Conservation (phyloP, 2,113 vertebrate genomes). For the Oriolus oriolus region DNA sequence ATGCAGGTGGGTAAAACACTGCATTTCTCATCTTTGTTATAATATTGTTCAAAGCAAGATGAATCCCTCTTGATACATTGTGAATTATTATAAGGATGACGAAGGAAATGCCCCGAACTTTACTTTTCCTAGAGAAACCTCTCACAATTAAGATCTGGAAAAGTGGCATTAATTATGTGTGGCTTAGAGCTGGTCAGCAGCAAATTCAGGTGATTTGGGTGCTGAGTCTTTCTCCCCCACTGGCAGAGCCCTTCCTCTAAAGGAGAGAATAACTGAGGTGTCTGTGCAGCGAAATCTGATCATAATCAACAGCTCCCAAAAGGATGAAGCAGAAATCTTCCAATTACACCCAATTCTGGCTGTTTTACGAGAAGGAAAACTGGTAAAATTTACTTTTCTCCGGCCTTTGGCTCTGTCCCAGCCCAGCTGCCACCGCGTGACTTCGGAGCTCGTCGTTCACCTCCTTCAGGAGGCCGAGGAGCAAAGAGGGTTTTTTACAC, state of each 20-base stretch:
- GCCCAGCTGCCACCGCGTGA: constrained; percentile 28
- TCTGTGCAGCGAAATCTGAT: neutral
- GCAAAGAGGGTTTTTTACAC: constrained; percentile 49
- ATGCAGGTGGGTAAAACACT: fast-evolving
- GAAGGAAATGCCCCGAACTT: neutral
- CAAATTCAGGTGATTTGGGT: neutral
- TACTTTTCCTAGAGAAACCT: neutral
- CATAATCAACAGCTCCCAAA: neutral
- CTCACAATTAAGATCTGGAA: neutral
- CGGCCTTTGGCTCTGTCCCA: neutral
- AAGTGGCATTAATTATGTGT: neutral
- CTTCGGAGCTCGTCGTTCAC: constrained; percentile 61
- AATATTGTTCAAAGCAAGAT: neutral
- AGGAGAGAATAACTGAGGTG: neutral
- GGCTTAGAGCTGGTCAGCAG: neutral
- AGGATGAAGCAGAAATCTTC: neutral
- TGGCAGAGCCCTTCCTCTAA: neutral
- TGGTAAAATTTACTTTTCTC: neutral
- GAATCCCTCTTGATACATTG: neutral
- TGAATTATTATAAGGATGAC: neutral
- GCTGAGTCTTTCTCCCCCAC: neutral
- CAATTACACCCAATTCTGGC: neutral
- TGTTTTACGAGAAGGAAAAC: fast-evolving
- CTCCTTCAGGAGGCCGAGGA: constrained; percentile 74
- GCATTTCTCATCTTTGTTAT: neutral